Conservation (phyloP, 2,797 vertebrate species). For the Premnoplex brunnescens region DNA sequence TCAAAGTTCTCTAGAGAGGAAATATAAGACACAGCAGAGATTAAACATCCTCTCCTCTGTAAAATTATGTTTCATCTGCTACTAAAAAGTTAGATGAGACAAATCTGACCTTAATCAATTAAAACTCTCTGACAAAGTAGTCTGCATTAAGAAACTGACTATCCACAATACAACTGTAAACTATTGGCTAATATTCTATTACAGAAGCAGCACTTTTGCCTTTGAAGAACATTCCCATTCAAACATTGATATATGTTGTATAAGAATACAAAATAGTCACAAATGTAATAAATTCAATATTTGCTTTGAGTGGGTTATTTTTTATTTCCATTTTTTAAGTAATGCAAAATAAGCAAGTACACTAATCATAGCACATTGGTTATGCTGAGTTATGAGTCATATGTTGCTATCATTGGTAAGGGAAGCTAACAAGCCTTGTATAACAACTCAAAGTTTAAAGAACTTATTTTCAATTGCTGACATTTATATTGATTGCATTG, state of each 20-base stretch:
- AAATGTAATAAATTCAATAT: background rate
- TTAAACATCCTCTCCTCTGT: background rate
- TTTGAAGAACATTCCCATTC: background rate
- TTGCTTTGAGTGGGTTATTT: background rate
- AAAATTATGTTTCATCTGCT: background rate
- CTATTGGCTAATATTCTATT: background rate
- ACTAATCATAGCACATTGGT: background rate
- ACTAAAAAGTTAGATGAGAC: background rate
- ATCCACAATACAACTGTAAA: background rate
- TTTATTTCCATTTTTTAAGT: background rate
- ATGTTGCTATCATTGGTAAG: background rate
- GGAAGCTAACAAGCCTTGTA: background rate
- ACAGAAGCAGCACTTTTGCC: background rate
- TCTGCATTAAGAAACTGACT: background rate
- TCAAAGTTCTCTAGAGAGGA: background rate
- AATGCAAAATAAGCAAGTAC: background rate
- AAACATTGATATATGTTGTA: accelerated
- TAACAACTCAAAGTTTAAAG: background rate
- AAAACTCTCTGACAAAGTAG: background rate
- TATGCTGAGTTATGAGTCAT: background rate
- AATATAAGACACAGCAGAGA: background rate
- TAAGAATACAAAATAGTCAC: background rate
- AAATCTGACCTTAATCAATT: background rate
- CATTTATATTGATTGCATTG: background rate
- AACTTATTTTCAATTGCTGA: background rate